Evolutionary conservation across 1,140 invertebrate species (phyloP).

Genomic region (Zaprionus ghesquierei): DNA sequence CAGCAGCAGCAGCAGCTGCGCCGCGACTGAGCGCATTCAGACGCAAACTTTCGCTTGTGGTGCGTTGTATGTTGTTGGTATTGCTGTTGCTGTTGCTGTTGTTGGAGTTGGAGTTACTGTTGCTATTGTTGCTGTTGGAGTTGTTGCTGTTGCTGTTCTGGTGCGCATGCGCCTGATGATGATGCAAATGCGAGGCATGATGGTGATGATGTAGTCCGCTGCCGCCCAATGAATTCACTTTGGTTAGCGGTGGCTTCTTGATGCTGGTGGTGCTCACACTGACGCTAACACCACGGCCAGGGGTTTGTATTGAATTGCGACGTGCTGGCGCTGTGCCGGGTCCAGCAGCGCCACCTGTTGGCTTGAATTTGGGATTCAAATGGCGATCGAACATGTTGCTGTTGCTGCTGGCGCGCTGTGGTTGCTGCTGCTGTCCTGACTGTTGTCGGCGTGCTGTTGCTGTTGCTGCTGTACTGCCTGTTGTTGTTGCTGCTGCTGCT

Average conservation of each 20-base stretch:
- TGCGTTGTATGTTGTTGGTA: conserved; percentile 85
- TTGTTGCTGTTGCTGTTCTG: conserved; percentile 30
- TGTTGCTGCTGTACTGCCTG: conserved; percentile 6
- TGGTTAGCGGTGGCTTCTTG: conserved; percentile 64
- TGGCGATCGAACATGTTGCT: conserved; percentile 76
- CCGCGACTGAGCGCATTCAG: conserved; percentile 79
- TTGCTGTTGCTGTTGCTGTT: conserved; percentile 9
- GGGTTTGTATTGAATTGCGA: conserved; percentile 70
- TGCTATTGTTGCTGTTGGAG: conserved; percentile 26
- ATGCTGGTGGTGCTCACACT: conserved; percentile 53
- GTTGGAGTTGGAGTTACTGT: conserved; percentile 20
- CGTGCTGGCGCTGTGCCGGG: conserved; percentile 42
- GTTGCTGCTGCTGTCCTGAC: conserved; percentile 22
- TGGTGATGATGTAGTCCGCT: conserved; percentile 57
- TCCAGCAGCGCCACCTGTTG: conserved; percentile 37
- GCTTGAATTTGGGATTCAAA: conserved; percentile 68
- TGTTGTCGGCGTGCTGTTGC: conserved; percentile 28
- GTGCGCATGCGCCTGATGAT: conserved; percentile 44
- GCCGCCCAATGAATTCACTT: conserved; percentile 68
- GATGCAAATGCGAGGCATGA: conserved; percentile 47
- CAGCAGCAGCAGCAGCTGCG: conserved; percentile 29
- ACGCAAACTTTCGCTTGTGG: conserved; percentile 90
- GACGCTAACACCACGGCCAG: conserved; percentile 33
- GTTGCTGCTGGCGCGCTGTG: conserved; percentile 35
- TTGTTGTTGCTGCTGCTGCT: neutral